Percentiles rank a stretch among this genome's conserved stretches.
Conservation (phyloP, 1,140 invertebrate species). For the Bombus terrestris region DNA sequence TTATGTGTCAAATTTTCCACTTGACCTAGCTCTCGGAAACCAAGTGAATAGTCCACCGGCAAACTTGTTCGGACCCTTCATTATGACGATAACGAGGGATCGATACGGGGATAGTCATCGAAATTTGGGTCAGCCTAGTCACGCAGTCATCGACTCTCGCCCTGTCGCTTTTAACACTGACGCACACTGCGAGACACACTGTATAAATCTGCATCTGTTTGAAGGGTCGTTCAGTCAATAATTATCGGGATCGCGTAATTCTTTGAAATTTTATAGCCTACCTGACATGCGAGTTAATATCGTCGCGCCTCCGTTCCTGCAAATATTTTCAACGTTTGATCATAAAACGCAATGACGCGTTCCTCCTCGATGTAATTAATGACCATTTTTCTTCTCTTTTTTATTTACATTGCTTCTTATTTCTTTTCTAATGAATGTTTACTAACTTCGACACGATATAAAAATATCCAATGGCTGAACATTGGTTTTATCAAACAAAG, state of each 20-base stretch:
- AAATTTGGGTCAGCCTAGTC: conserved; percentile 56
- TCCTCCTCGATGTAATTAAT: background rate
- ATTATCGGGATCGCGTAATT: conserved; percentile 12
- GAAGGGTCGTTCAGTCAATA: background rate
- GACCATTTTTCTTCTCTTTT: background rate
- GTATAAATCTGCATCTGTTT: conserved; percentile 30
- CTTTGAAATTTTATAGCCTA: background rate
- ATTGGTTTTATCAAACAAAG: background rate
- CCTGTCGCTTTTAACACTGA: conserved; percentile 39
- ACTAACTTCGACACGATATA: too few species aligned
- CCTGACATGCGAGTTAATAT: background rate
- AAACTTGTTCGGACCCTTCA: conserved; percentile 61
- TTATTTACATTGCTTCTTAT: background rate
- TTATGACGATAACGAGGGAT: conserved; percentile 53
- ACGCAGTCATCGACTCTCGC: conserved; percentile 52
- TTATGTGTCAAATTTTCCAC: conserved; percentile 59
- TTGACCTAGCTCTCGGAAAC: conserved; percentile 48
- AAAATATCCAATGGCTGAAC: background rate
- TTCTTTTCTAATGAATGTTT: background rate
- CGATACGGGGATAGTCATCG: conserved; percentile 64
- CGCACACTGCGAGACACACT: background rate
- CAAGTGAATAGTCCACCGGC: conserved; percentile 32
- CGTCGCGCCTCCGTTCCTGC: too few species aligned
- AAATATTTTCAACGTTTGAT: background rate
- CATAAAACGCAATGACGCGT: background rate